These are phyloP conservation scores for Coelogynopora nodosa DNA, from an alignment of 2,888 invertebrate species.

Conservation along the genomic window DNA sequence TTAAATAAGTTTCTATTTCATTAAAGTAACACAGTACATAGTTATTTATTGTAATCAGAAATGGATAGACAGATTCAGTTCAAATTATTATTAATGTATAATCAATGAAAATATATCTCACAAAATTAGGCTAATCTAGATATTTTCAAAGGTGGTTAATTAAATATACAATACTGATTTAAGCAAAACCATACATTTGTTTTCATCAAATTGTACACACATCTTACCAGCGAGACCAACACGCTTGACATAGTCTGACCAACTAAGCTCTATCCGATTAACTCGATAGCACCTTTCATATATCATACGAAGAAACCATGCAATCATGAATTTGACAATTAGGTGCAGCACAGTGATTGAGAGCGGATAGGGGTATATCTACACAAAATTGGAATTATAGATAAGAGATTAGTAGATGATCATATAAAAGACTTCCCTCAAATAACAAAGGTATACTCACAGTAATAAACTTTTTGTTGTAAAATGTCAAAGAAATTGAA, in stretches of 20 bases:
- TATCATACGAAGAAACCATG: conserved; percentile 70
- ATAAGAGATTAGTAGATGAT: no score
- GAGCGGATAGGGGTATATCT: conserved; percentile 83
- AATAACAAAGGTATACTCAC: background rate
- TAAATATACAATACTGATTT: no score
- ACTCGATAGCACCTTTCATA: conserved; percentile 52
- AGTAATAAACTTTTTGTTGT: conserved; percentile 39
- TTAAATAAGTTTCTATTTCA: no score
- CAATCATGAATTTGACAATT: conserved; percentile 78
- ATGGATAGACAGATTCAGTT: no score
- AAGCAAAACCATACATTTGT: no score
- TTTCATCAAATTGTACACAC: no score
- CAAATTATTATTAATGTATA: no score
- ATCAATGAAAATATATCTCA: no score
- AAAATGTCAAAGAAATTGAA: conserved; percentile 40
- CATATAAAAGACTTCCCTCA: no score
- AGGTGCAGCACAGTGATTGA: conserved; percentile 84
- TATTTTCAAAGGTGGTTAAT: no score
- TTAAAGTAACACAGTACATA: no score
- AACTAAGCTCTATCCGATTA: conserved; percentile 70
- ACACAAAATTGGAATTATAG: conserved; percentile 56
- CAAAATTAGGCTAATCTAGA: conserved; percentile 35
- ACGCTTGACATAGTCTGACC: conserved; percentile 73
- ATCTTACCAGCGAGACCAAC: conserved; percentile 66
- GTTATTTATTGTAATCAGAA: no score